Conservation (phyloP, 2,888 invertebrate species). For the Imbricaverruca yamaguchii region DNA sequence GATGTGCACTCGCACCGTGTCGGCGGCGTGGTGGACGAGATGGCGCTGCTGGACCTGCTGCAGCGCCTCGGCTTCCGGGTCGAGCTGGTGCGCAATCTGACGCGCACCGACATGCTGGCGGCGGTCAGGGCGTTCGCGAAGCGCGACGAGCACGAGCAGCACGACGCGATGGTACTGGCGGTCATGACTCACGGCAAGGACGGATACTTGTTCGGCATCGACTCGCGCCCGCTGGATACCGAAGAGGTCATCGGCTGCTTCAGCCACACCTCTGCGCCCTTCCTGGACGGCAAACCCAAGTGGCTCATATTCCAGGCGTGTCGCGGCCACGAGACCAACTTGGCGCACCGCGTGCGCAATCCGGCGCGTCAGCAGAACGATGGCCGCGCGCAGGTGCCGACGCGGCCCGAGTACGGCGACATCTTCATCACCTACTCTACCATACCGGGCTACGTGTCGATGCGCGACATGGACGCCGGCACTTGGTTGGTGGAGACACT, state of each 20-base stretch:
- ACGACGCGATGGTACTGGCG: neutral
- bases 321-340: neutral
- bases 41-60: neutral
- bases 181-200: conserved; percentile 12
- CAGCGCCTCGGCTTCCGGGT: neutral
- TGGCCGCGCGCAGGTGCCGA: neutral
- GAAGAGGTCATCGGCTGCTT: conserved; percentile 16
- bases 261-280: neutral
- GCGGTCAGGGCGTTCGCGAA: neutral
- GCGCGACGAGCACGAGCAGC: neutral
- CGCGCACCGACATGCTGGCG: neutral
- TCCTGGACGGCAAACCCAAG: conserved; percentile 13
- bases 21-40: conserved; percentile 11
- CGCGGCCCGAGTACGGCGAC: neutral
- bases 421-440: conserved; percentile 11
- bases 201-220: neutral
- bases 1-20: neutral
- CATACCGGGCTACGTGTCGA: conserved; percentile 19
- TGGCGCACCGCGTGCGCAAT: neutral
- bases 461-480: neutral
- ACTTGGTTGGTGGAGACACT: conserved; percentile 19
- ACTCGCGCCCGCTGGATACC: neutral
- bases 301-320: conserved; percentile 21
- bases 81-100: neutral
- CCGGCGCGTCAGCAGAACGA: neutral